Base-by-base conservation (phyloP, 2,113 vertebrate genomes). In the Clinocottus analis region DNA sequence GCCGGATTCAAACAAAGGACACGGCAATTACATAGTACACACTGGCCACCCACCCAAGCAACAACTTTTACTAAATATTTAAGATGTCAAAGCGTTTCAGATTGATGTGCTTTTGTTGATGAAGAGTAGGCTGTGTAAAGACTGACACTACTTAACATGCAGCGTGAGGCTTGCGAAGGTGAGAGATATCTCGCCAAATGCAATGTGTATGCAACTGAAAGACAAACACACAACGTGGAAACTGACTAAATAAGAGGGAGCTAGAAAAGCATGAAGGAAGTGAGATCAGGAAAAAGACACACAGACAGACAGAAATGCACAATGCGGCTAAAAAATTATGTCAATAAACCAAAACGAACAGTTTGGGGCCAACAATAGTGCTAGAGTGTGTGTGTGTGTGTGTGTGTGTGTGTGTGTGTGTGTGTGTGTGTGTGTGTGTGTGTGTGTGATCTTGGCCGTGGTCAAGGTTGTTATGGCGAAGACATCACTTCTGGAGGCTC, bases 261-360 rank as follows among this genome's bases (percentile, higher is more conserved):
- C 72, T 13, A 68, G 60, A 87, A 75, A 85, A 67, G 49, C 25
- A 63, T 27, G 17, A 67, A 73, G 85, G 81, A 87, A 79, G 74
- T 66, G 72, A 79, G 72, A 59, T 41, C 16, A 35, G 60, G 75
- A 79, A 73, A 82, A 77, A 74, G 70, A 82, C 56, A 63, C 19
- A 31, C 35, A 87, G 77, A 67, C 82, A 75, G 49, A 66, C 63
- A 87, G 65, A 90, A 53, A 87, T 35, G 39, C 58, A 86, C 91
- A 90, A 82, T 84, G 81, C 75, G 63, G 75, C 77, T 43, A 66
- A 82, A n/a, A 58, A 79, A 82, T 82, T 80, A 80, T 86, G 87
- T 91, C 88, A 93, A 93, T 85, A 92, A 89, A 92, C 84, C 37
- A 2, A 76, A 73, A 33, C 35, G 79, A 75, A 87, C 70, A 80